Evolutionary conservation across 2,888 invertebrate genomes (phyloP), one percentile per base, ranked within the genome.

Genomic region (Mellilla xanthometata): DNA sequence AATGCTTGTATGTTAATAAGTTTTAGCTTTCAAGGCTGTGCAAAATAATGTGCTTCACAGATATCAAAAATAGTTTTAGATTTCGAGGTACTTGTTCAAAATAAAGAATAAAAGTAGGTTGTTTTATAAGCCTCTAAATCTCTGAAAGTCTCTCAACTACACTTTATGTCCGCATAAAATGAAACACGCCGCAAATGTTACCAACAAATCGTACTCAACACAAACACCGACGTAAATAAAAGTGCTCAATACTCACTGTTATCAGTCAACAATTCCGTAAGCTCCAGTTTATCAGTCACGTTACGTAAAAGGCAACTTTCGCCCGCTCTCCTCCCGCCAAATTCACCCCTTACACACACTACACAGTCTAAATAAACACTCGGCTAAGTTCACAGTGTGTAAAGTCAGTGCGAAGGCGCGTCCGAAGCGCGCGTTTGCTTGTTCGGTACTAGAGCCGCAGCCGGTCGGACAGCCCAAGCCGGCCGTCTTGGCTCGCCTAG

Each of bases 211-310:
- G 23, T 19, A 47, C 32, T 38, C 32, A 46, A 43, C 46, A 46
- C 51, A 40, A 32, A 44, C 32, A 42, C 32, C 31, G 39, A 39
- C 35, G 27, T 38, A 32, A 36, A 46, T 42, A 43, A 42, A n/a
- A n/a, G n/a, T 43, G 39, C 31, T 19, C 31, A 24, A 64, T 72
- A 88, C 88, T 88, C 70, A 88, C 88, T 82, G 77, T 82, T 86
- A 85, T 85, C 85, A 81, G 77, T 77, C 76, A 76, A 81, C 76
- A 70, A 81, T 81, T 76, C 78, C 76, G 71, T 81, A 80, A 81
- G 76, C 68, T 72, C 68, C 70, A 68, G 74, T 76, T 56, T 83
- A 83, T 82, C 81, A 78, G 76, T 58, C 62, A 68, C 62, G 68
- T 81, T 79, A 79, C 72, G 71, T 77, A 79, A 78, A 79, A 70